These are phyloP conservation scores for Epiblema foenella DNA, from an alignment of 2,888 invertebrate species.

Conservation along the genomic window DNA sequence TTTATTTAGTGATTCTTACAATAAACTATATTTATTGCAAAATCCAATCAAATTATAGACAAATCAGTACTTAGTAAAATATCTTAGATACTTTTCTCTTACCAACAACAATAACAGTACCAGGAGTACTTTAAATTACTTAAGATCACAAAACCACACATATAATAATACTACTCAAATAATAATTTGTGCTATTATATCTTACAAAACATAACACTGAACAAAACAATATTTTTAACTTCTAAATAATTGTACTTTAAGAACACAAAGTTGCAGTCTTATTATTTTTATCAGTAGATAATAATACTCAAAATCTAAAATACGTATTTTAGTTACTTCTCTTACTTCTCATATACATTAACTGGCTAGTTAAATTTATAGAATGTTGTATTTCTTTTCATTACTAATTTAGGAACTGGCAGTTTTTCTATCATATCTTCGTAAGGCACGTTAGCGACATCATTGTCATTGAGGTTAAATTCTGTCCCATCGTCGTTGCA, in stretches of 20 bases:
- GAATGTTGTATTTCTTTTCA: constrained; percentile 16
- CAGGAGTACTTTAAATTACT: not conserved
- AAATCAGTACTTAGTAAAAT: not conserved
- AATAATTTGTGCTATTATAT: not conserved
- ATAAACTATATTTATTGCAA: not conserved
- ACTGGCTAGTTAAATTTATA: not conserved
- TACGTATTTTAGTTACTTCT: not conserved
- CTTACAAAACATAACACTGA: not conserved
- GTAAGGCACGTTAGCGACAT: constrained; percentile 46
- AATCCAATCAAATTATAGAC: not conserved
- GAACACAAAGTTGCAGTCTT: not conserved
- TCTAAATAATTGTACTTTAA: constrained; percentile 2
- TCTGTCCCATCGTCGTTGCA: not conserved
- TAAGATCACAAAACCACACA: not conserved
- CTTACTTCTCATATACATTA: constrained; percentile 1
- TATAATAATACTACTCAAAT: too few relatives aligned
- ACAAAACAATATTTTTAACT: not conserved
- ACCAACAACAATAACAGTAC: not conserved
- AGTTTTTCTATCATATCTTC: constrained; percentile 45
- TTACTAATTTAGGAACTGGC: constrained; percentile 41
- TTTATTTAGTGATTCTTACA: not conserved
- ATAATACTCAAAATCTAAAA: not conserved
- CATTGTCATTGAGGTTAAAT: constrained; percentile 45
- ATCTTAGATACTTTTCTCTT: too few relatives aligned
- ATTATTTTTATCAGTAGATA: not conserved